phyloP scores from a whole-genome alignment of 30 jellyfish, hydroid and myxozoan genomes.

The Sanderia malayensis region DNA sequence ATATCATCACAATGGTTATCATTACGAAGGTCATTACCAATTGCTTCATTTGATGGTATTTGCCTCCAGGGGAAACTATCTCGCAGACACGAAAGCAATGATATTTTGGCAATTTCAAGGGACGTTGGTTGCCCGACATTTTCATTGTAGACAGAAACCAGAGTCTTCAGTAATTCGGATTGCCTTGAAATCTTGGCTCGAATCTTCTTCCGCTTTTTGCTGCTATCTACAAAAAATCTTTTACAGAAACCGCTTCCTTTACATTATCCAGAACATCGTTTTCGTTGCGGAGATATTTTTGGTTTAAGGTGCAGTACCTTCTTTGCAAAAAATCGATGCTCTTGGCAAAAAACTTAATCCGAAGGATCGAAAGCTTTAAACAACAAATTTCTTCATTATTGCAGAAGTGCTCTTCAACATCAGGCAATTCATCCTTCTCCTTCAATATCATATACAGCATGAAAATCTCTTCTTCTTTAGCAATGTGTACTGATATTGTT shows the following conservation, averaged over 20 bases:
- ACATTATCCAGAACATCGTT: too few relatives aligned
- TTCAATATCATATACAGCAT: background rate
- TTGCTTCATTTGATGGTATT: background rate
- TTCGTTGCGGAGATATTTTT: background rate
- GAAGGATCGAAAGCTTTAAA: background rate
- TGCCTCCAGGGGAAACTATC: background rate
- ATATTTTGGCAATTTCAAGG: background rate
- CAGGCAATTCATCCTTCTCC: background rate
- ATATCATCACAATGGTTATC: too few relatives aligned
- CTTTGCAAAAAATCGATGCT: background rate
- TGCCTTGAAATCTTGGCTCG: background rate
- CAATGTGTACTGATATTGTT: background rate
- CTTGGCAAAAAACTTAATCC: background rate
- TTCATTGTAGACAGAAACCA: background rate
- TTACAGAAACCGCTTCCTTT: too few relatives aligned
- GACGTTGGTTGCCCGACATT: background rate
- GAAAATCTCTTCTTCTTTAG: background rate
- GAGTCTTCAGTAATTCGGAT: background rate
- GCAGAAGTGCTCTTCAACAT: background rate
- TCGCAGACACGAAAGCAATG: background rate
- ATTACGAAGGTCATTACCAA: background rate
- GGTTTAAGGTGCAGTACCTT: background rate
- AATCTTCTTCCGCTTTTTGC: background rate
- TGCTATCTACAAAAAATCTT: background rate
- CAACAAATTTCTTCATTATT: background rate